Evolutionary conservation across 2,888 invertebrate species (phyloP), one percentile per base, ranked within the genome.

Genomic region (Torymus aiolomorphi): DNA sequence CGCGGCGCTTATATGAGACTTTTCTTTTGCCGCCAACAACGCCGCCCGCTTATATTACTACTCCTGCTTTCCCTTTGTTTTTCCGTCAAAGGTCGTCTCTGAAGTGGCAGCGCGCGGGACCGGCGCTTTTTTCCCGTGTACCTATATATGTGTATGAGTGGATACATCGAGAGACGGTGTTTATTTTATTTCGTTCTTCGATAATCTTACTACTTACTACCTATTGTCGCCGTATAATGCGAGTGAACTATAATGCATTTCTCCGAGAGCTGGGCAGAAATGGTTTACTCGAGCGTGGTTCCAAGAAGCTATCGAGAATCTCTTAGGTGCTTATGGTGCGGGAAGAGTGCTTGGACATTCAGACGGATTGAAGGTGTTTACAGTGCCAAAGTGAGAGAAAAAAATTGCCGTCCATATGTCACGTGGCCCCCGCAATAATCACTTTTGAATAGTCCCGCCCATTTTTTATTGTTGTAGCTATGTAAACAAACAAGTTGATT

Each of bases 371-470:
- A 65, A 14, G 14, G 65, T 63, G 49, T 42, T 65, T 75, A 67
- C 16, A 16, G 54, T 54, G n/a, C 51, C 18, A 52, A 67, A 16
- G 69, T 54, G 62, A 69, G 54, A 54, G 51, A 69, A 61, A 52
- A 69, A 54, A 76, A 62, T n/a, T 61, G 61, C 62, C 42, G 31
- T 52, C 20, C 65, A 69, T 59, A 69, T 20, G 51, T 76, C 69
- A 69, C 67, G 65, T 62, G 59, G 24, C 5, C 16, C 2, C 10
- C 13, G 42, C 8, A 10, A 42, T 42, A 42, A 8, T 42, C 8
- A 16, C 16, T 73, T 73, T 72, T 63, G 24, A 73, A 73, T 51
- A n/a, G 20, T 63, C 72, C 72, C 72, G 63, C 72, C 16, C 61
- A 13, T 24, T 63, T 13, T 31, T 76, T 10, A 4, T 69, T 65